These are phyloP conservation scores for Drosophila serrata DNA, from an alignment of 1,140 invertebrate genomes.

Conservation along the genomic window DNA sequence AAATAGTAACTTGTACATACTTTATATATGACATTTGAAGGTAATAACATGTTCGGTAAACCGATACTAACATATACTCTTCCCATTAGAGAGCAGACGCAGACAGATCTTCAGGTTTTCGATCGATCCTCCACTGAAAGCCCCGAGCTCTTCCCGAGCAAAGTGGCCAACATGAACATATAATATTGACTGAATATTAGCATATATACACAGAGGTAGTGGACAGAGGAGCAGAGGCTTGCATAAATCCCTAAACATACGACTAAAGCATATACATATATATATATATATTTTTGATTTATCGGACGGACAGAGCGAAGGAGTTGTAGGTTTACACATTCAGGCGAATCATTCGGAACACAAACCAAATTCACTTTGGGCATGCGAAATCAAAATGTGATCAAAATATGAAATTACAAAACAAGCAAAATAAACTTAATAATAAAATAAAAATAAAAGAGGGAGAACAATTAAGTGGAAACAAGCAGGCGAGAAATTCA, in stretches of 20 bases:
- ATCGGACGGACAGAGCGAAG: constrained; percentile 19
- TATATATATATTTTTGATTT: constrained; percentile 61
- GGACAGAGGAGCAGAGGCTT: constrained; percentile 47
- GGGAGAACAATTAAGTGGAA: constrained; percentile 24
- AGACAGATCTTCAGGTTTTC: constrained; percentile 48
- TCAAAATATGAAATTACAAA: constrained; percentile 62
- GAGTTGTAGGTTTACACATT: constrained; percentile 60
- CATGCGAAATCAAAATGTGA: constrained; percentile 84
- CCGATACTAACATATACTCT: constrained; percentile 38
- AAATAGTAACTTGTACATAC: constrained; percentile 51
- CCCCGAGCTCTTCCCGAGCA: constrained; percentile 21
- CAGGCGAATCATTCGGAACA: constrained; percentile 80
- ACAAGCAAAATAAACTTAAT: constrained; percentile 58
- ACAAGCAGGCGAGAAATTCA: constrained; percentile 38
- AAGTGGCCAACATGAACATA: constrained; percentile 31
- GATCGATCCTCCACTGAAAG: constrained; percentile 39
- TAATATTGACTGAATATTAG: constrained; percentile 81
- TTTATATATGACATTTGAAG: constrained; percentile 20
- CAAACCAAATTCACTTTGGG: constrained; percentile 77
- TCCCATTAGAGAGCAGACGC: constrained; percentile 48
- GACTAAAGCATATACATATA: constrained; percentile 53
- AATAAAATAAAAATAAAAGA: constrained; percentile 27
- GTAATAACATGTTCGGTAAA: constrained; percentile 39
- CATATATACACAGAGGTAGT: constrained; percentile 45
- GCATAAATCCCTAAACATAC: constrained; percentile 56